phyloP scores from a whole-genome alignment of 2,113 vertebrate genomes.

The Gasterosteus nipponicus region DNA sequence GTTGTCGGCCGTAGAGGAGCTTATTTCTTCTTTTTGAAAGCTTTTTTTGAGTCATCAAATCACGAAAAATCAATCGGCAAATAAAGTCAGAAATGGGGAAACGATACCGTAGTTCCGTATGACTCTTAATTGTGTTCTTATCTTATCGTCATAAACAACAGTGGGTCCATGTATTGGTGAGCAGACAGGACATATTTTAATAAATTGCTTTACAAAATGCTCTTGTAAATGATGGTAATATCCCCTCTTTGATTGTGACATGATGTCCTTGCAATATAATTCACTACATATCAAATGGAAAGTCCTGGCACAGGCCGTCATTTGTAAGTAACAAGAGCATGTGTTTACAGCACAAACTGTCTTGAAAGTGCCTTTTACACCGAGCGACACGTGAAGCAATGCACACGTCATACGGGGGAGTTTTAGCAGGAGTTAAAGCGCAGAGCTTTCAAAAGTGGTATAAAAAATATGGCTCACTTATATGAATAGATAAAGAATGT shows the following conservation, averaged over 20 bases:
- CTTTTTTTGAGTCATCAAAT: constrained; percentile 46
- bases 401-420: constrained; percentile 18
- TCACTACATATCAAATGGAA: constrained; percentile 71
- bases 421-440: constrained; percentile 58
- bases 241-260: constrained; percentile 56
- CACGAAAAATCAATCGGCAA: constrained; percentile 46
- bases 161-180: constrained; percentile 16
- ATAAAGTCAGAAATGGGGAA: constrained; percentile 29
- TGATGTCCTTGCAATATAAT: constrained; percentile 56
- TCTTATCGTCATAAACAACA: constrained; percentile 7
- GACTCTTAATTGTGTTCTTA: constrained; percentile 9
- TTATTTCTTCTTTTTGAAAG: background rate
- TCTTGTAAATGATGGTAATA: constrained; percentile 58
- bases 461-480: constrained; percentile 40
- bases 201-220: constrained; percentile 23
- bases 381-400: constrained; percentile 70
- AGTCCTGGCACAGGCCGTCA: constrained; percentile 51
- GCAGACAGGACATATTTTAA: constrained; percentile 25
- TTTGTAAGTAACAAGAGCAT: constrained; percentile 46
- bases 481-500: constrained; percentile 68
- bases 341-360: constrained; percentile 56
- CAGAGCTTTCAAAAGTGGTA: constrained; percentile 45
- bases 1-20: constrained; percentile 37
- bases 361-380: constrained; percentile 62
- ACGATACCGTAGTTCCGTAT: constrained; percentile 1